These are phyloP conservation scores for Drosophila tsacasi DNA, from an alignment of 1,140 invertebrate species.

Conservation along the genomic window DNA sequence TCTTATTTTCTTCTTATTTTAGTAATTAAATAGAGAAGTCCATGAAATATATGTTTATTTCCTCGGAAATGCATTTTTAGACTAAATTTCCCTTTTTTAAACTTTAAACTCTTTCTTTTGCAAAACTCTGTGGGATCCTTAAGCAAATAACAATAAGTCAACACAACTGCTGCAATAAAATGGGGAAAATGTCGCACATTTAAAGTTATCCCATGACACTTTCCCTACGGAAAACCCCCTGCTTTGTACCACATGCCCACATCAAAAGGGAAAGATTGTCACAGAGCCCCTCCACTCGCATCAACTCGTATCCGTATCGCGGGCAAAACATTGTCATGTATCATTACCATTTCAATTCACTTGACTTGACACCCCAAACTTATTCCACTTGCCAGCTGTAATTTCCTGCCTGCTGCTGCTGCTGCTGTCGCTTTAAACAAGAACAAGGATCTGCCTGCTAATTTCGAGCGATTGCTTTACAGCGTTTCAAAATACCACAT, in stretches of 20 bases:
- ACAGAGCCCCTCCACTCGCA: not conserved
- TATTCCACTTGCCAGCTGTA: conserved; percentile 45
- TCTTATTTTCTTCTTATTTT: no score
- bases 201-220: conserved; percentile 23
- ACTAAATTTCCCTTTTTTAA: not conserved
- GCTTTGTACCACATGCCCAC: not conserved
- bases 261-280: conserved; percentile 36
- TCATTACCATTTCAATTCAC: conserved; percentile 62
- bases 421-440: conserved; percentile 62
- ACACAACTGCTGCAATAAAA: conserved; percentile 17
- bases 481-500: conserved; percentile 33
- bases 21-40: no score
- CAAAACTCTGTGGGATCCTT: not conserved
- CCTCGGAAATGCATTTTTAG: not conserved
- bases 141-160: conserved; percentile 13
- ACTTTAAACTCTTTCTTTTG: not conserved
- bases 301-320: conserved; percentile 15
- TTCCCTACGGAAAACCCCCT: not conserved
- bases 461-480: conserved; percentile 66
- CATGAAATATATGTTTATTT: not conserved
- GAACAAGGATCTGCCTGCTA: conserved; percentile 70
- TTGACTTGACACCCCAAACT: conserved; percentile 44
- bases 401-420: conserved; percentile 38
- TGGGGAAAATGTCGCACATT: conserved; percentile 23
- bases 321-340: conserved; percentile 51